These are phyloP conservation scores for Agrilus mali DNA, from an alignment of 2,888 invertebrate species.

Conservation along the genomic window DNA sequence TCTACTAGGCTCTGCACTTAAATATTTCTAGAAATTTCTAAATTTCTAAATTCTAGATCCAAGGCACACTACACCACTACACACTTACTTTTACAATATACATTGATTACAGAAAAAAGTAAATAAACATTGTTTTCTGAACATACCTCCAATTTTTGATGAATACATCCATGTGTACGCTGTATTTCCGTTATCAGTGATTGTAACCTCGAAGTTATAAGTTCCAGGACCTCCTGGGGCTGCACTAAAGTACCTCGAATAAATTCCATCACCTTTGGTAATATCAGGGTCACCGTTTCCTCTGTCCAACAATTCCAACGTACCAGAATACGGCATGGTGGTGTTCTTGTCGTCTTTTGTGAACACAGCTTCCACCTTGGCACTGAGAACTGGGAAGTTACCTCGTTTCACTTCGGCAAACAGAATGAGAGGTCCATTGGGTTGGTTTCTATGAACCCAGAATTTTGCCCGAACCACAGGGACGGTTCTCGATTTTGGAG, in stretches of 20 bases:
- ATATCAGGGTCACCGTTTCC: constrained; percentile 54
- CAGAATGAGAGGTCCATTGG: constrained; percentile 36
- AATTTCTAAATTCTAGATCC: no score
- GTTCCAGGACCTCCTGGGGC: constrained; percentile 34
- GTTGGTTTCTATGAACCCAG: constrained; percentile 32
- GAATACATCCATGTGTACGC: constrained; percentile 37
- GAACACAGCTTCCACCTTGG: constrained; percentile 41
- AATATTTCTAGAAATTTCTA: no score
- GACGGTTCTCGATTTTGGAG: constrained; percentile 33
- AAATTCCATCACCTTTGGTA: constrained; percentile 50
- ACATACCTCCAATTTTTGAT: constrained; percentile 22
- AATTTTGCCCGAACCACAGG: constrained; percentile 36
- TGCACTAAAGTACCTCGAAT: constrained; percentile 47
- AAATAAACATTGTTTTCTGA: neutral
- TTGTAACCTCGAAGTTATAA: constrained; percentile 38
- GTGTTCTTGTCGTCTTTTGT: constrained; percentile 29
- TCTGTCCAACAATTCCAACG: constrained; percentile 41
- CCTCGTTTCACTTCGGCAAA: constrained; percentile 43
- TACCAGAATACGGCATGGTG: constrained; percentile 27
- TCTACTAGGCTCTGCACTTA: no score
- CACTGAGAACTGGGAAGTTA: constrained; percentile 41
- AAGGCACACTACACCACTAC: no score
- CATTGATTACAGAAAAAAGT: neutral
- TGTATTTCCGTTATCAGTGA: constrained; percentile 41
- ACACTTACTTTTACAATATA: no score